These are phyloP conservation scores for Tachypleus tridentatus DNA, from an alignment of 1,140 invertebrate species.

Conservation along the genomic window DNA sequence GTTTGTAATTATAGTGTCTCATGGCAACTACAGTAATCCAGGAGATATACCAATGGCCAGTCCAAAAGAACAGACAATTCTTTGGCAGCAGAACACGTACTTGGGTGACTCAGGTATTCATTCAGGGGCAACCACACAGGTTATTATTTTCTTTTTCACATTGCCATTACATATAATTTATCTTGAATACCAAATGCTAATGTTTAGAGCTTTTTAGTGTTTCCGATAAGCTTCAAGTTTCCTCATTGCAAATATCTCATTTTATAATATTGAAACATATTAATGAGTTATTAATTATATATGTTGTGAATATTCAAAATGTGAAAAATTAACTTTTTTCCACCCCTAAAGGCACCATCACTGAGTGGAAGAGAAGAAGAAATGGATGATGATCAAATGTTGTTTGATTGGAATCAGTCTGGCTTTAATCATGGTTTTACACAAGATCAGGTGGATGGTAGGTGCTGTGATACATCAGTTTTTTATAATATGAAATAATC, in stretches of 20 bases:
- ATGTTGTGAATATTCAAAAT: no score
- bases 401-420: constrained; percentile 81
- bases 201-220: no score
- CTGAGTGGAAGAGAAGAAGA: constrained; percentile 26
- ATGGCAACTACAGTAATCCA: constrained; percentile 58
- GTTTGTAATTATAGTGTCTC: constrained; percentile 48
- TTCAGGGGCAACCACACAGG: constrained; percentile 86
- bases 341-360: constrained; percentile 13
- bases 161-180: no score
- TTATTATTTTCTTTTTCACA: constrained; percentile 26
- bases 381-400: constrained; percentile 46
- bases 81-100: constrained; percentile 92
- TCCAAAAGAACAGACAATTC: constrained; percentile 76
- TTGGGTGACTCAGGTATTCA: constrained; percentile 92
- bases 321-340: no score
- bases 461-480: no score
- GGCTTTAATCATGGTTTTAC: constrained; percentile 79
- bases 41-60: constrained; percentile 62
- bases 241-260: no score
- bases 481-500: no score
- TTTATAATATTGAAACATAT: no score
- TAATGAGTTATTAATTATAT: no score
- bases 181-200: no score
- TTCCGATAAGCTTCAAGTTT: no score
- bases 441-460: constrained; percentile 75